Evolutionary conservation across 2,888 invertebrate species (phyloP).

Genomic region (Panopea generosa): DNA sequence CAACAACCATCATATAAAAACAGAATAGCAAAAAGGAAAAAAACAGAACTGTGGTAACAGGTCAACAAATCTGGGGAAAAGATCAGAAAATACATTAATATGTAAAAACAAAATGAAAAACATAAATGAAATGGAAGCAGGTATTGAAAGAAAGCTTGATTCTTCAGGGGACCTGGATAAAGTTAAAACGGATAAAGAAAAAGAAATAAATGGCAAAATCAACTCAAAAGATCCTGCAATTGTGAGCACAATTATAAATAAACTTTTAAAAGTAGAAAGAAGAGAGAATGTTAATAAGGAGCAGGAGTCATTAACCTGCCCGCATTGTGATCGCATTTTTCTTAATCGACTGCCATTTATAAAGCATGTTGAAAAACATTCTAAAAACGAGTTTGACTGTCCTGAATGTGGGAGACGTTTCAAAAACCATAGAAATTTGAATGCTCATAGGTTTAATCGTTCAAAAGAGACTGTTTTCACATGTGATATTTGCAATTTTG

Average conservation of each 20-base stretch:
- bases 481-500: constrained; percentile 32
- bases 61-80: neutral
- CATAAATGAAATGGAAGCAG: neutral
- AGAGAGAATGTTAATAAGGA: no score
- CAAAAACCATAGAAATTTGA: constrained; percentile 21
- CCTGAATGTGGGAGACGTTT: constrained; percentile 39
- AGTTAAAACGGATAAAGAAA: no score
- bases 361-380: constrained; percentile 27
- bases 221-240: no score
- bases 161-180: neutral
- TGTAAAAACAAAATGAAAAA: neutral
- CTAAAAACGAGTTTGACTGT: constrained; percentile 37
- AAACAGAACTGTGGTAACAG: neutral
- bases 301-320: constrained; percentile 1
- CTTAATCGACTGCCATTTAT: constrained; percentile 10
- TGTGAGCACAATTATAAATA: no score
- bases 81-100: neutral
- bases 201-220: no score
- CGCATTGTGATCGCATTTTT: constrained; percentile 21
- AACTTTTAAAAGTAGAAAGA: no score
- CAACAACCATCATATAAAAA: neutral
- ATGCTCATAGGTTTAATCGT: constrained; percentile 27
- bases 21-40: neutral
- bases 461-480: constrained; percentile 13
- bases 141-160: neutral